A percentile compares a stretch with the other conserved stretches of the same genome.
These are phyloP conservation scores for Drosophila lacertosa DNA, from an alignment of 1,140 invertebrate species.

Conservation along the genomic window DNA sequence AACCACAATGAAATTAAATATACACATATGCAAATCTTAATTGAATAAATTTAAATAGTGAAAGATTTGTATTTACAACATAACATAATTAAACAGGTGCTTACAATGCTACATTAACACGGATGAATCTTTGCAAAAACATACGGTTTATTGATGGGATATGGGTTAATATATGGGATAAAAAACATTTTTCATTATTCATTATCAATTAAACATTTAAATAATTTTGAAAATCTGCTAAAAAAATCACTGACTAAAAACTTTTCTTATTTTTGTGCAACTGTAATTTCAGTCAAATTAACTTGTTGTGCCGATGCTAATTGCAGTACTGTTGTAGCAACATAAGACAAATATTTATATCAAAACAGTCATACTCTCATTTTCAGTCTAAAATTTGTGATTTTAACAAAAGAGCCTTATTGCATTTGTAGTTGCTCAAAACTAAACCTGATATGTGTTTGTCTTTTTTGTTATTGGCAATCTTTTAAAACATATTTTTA, in stretches of 20 bases:
- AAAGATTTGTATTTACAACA: not conserved
- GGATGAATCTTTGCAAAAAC: not conserved
- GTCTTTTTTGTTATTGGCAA: too few species aligned
- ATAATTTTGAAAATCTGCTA: not conserved
- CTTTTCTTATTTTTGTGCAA: not conserved
- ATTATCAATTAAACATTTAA: too few species aligned
- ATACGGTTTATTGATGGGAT: too few species aligned
- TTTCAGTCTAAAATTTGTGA: not conserved
- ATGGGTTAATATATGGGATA: too few species aligned
- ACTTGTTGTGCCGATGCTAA: not conserved
- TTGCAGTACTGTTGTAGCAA: not conserved
- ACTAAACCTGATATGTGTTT: too few species aligned
- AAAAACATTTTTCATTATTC: too few species aligned
- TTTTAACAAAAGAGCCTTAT: not conserved
- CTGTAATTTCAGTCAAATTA: not conserved
- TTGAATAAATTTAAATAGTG: not conserved
- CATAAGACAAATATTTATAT: not conserved
- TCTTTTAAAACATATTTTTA: too few species aligned
- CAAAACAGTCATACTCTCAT: not conserved
- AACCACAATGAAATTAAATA: not conserved
- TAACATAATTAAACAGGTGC: not conserved
- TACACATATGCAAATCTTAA: not conserved
- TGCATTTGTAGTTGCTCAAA: too few species aligned
- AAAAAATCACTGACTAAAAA: not conserved
- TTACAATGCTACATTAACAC: not conserved